phyloP scores from a whole-genome alignment of 2,888 invertebrate genomes.

The Gryllus longicercus region DNA sequence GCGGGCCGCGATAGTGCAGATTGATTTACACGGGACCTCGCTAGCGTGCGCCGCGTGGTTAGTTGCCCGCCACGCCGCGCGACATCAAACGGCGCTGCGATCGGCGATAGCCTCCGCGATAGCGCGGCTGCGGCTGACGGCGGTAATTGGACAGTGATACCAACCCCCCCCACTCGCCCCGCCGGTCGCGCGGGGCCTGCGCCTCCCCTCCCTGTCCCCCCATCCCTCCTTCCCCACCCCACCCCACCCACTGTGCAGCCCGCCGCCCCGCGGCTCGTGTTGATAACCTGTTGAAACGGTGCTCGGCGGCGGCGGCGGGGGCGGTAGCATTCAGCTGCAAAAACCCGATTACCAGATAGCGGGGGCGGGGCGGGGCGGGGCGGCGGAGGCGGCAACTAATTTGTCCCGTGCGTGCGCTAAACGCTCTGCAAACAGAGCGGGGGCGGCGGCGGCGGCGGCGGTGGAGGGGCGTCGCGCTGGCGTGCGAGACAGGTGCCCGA shows the following conservation, averaged over 20 bases:
- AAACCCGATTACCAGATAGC: slow-evolving; percentile 10
- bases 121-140: not conserved
- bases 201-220: not conserved
- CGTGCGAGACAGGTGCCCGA: not conserved
- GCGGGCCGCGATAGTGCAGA: too few species aligned
- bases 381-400: slow-evolving; percentile 4
- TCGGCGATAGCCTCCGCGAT: not conserved
- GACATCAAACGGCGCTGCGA: not conserved
- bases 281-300: slow-evolving; percentile 11
- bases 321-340: slow-evolving; percentile 5
- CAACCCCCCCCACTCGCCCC: not conserved
- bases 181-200: not conserved
- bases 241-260: not conserved
- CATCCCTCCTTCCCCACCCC: not conserved
- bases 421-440: not conserved
- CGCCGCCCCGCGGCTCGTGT: not conserved
- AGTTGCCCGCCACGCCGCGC: not conserved
- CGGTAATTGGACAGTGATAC: slow-evolving; percentile 6
- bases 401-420: slow-evolving; percentile 9
- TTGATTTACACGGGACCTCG: too few species aligned
- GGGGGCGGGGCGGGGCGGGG: not conserved
- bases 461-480: not conserved
- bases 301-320: not conserved
- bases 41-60: too few species aligned
- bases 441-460: not conserved